Conservation (phyloP, 2,113 vertebrate genomes). For the Herpetotheres cachinnans region DNA sequence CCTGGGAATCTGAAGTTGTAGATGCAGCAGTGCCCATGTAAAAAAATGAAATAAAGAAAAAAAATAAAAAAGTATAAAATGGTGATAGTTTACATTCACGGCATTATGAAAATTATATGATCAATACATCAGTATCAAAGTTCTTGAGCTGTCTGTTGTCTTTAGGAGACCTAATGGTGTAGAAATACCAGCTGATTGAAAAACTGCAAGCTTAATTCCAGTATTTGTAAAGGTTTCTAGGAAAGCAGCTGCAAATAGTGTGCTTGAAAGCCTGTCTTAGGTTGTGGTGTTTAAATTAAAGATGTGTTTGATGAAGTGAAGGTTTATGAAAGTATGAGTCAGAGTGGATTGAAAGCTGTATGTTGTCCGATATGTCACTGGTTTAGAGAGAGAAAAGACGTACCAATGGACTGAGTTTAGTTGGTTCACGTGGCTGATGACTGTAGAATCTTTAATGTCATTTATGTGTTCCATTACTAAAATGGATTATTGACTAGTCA, state of each 20-base stretch:
- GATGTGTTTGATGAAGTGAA: constrained; percentile 8
- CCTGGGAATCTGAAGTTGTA: background rate
- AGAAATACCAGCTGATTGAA: background rate
- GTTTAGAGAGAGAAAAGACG: background rate
- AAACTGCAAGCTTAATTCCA: background rate
- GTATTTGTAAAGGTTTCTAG: background rate
- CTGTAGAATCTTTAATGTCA: constrained; percentile 7
- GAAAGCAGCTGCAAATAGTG: background rate
- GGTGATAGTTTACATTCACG: background rate
- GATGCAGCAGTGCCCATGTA: background rate
- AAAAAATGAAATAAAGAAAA: background rate
- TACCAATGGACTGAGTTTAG: background rate
- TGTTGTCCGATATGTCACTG: background rate
- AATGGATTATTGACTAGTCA: constrained; percentile 50
- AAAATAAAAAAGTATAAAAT: background rate
- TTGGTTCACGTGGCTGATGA: background rate
- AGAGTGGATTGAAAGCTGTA: background rate
- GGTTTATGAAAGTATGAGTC: background rate
- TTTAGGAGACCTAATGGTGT: background rate
- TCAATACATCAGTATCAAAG: background rate
- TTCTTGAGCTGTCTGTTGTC: background rate
- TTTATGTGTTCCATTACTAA: constrained; percentile 42
- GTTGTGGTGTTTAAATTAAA: constrained; percentile 29
- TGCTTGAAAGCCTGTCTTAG: background rate
- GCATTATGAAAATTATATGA: background rate